Conservation (phyloP, 2,113 vertebrate genomes). For the Hippoglossus stenolepis region DNA sequence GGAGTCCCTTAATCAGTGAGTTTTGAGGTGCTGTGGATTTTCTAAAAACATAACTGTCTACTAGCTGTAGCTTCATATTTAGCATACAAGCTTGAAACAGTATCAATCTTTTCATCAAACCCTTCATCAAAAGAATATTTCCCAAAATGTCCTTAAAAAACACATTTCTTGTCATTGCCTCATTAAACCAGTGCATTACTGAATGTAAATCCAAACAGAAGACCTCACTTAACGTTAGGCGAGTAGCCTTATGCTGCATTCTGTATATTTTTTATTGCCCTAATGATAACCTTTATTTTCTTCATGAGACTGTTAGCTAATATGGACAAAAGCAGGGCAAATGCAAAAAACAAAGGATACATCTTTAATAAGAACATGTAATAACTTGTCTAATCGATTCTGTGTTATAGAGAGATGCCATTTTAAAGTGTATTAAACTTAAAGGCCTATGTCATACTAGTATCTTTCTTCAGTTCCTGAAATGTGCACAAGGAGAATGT, state of each 20-base stretch:
- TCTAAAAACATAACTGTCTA: no score
- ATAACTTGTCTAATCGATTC: constrained; percentile 15
- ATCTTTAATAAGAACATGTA: neutral
- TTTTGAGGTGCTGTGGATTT: no score
- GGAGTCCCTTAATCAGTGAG: no score
- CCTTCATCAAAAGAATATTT: no score
- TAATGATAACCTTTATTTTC: constrained; percentile 11
- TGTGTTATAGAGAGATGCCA: constrained; percentile 30
- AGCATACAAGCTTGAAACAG: no score
- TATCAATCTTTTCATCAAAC: no score
- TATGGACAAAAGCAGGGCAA: neutral
- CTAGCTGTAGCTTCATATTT: no score
- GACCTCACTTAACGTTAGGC: constrained; percentile 21
- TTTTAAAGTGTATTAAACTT: constrained; percentile 60
- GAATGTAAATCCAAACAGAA: constrained; percentile 40
- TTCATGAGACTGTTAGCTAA: constrained; percentile 41
- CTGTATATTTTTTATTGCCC: constrained; percentile 20
- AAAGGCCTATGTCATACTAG: constrained; percentile 28
- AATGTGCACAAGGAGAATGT: constrained; percentile 6
- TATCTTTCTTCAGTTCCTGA: constrained; percentile 17
- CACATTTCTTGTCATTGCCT: no score
- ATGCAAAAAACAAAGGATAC: constrained; percentile 1
- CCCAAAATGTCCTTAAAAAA: no score
- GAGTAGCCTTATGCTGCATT: constrained; percentile 35
- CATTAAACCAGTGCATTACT: constrained; percentile 1